Percentiles rank a stretch among this genome's conserved stretches.
Conservation (phyloP, 2,888 invertebrate species). For the Ganaspis brasiliensis region DNA sequence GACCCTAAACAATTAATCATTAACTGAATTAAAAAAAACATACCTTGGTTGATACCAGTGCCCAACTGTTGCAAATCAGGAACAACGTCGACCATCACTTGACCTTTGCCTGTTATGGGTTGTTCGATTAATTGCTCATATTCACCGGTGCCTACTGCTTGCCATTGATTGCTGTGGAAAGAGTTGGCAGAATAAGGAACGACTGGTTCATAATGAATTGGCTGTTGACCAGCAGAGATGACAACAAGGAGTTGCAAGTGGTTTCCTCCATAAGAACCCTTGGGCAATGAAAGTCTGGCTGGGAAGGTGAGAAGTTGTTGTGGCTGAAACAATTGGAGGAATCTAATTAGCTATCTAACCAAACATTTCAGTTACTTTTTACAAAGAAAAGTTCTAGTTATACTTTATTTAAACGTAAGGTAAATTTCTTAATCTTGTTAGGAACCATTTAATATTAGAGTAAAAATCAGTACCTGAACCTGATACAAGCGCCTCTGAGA, state of each 20-base stretch:
- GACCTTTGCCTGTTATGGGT: conserved; percentile 56
- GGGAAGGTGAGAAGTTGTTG: conserved; percentile 83
- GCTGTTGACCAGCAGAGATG: conserved; percentile 81
- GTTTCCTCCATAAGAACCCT: conserved; percentile 85
- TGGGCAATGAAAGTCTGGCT: conserved; percentile 85
- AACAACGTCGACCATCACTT: conserved; percentile 69
- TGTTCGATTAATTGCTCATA: conserved; percentile 65
- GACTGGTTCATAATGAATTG: conserved; percentile 81
- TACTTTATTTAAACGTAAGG: too few species aligned
- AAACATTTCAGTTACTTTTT: too few species aligned
- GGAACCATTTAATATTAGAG: too few species aligned
- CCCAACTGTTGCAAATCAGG: conserved; percentile 63
- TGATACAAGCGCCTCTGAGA: conserved; percentile 78
- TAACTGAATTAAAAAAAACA: conserved; percentile 43
- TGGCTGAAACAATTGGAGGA: conserved; percentile 74
- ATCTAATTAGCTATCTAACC: background rate
- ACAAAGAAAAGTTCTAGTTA: too few species aligned
- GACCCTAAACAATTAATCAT: too few species aligned
- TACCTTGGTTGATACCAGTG: conserved; percentile 38
- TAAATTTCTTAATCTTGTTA: too few species aligned
- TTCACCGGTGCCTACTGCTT: conserved; percentile 68
- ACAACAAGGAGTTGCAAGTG: conserved; percentile 85
- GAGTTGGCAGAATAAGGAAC: conserved; percentile 76
- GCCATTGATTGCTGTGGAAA: conserved; percentile 70
- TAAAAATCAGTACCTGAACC: conserved; percentile 70